Evolutionary conservation across 2,888 invertebrate genomes (phyloP).

Genomic region (Hedychridium roseum): DNA sequence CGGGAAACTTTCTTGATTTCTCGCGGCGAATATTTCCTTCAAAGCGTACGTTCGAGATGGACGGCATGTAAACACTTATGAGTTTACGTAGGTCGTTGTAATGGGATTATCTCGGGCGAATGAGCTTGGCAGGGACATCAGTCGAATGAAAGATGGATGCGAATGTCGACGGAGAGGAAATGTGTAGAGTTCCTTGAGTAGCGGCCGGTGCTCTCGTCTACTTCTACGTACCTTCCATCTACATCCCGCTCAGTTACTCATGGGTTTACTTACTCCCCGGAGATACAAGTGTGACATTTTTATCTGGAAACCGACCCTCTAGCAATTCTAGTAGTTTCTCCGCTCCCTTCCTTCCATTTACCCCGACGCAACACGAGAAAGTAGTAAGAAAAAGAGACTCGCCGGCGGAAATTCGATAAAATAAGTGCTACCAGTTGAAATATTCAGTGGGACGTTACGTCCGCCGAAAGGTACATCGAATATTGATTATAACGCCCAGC

Average conservation of each 20-base stretch:
- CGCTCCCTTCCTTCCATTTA: constrained; percentile 36
- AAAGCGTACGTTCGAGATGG: background rate
- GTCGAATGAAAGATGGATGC: constrained; percentile 21
- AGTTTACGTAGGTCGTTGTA: background rate
- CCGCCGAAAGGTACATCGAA: too few species aligned
- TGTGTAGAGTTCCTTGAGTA: constrained; percentile 32
- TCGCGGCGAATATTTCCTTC: too few species aligned
- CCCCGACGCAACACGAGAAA: constrained; percentile 39
- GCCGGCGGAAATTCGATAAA: background rate
- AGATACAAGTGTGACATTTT: constrained; percentile 49
- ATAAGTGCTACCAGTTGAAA: too few species aligned
- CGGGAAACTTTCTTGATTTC: too few species aligned
- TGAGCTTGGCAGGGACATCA: background rate
- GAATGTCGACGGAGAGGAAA: constrained; percentile 27
- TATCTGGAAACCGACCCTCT: constrained; percentile 39
- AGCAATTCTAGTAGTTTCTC: constrained; percentile 37
- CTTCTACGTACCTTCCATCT: constrained; percentile 34
- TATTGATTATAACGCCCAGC: too few species aligned
- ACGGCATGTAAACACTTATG: constrained; percentile 1
- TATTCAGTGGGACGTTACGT: too few species aligned
- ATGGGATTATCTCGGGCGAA: background rate
- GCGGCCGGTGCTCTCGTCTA: constrained; percentile 17
- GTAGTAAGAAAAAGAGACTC: constrained; percentile 9
- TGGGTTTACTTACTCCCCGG: constrained; percentile 37
- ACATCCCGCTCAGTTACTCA: constrained; percentile 37